Conservation (phyloP, 2,888 invertebrate species). For the Pteria penguin region DNA sequence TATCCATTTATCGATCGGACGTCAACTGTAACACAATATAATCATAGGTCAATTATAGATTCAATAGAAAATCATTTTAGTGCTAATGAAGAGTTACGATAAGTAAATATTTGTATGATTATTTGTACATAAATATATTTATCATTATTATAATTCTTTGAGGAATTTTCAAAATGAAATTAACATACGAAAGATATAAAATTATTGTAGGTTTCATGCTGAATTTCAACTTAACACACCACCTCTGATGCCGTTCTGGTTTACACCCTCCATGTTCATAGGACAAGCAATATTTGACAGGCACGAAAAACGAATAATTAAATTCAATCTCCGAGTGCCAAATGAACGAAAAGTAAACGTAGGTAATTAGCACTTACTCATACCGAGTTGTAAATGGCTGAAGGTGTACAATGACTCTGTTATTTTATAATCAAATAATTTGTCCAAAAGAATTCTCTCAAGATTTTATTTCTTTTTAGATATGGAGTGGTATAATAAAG, state of each 20-base stretch:
- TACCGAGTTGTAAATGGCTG: not conserved
- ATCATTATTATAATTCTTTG: too few relatives aligned
- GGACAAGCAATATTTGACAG: conserved; percentile 51
- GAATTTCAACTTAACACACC: conserved; percentile 61
- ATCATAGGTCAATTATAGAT: too few relatives aligned
- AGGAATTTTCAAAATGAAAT: too few relatives aligned
- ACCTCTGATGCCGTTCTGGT: conserved; percentile 58
- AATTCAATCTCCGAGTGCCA: conserved; percentile 55
- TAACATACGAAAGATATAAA: too few relatives aligned
- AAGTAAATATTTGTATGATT: too few relatives aligned
- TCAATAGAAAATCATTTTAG: too few relatives aligned
- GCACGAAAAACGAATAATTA: conserved; percentile 38
- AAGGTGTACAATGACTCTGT: not conserved
- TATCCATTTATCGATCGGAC: too few relatives aligned
- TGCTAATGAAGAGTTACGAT: too few relatives aligned
- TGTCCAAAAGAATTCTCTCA: not conserved
- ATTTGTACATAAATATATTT: too few relatives aligned
- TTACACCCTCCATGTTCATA: conserved; percentile 57
- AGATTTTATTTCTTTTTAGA: conserved; percentile 47
- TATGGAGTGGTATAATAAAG: conserved; percentile 68
- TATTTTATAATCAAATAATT: not conserved
- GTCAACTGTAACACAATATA: too few relatives aligned
- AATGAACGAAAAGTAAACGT: conserved; percentile 53
- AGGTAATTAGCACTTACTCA: too few relatives aligned
- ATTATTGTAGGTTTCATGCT: conserved; percentile 57